phyloP scores from a whole-genome alignment of 2,888 invertebrate genomes.

The Caradrina clavipalpis region DNA sequence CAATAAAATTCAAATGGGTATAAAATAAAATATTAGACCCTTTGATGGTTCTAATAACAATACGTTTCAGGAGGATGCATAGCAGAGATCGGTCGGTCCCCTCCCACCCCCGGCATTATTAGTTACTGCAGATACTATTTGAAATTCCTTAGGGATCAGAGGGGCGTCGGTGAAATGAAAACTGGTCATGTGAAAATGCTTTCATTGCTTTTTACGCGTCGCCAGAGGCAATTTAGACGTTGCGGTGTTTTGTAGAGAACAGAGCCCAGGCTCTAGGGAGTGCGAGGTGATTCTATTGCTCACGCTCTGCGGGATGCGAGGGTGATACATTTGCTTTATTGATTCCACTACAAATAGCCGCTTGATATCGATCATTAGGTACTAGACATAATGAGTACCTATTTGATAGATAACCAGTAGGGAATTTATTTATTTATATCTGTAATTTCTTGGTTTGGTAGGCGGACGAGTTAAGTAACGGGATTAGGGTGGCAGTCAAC shows the following conservation, averaged over 20 bases:
- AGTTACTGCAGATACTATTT: conserved; percentile 87
- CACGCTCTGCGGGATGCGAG: conserved; percentile 77
- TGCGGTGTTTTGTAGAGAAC: conserved; percentile 82
- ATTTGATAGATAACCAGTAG: not conserved
- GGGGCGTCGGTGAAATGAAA: conserved; percentile 86
- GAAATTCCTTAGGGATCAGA: conserved; percentile 87
- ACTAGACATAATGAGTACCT: conserved; percentile 24
- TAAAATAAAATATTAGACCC: conserved; percentile 69
- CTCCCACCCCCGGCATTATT: conserved; percentile 81
- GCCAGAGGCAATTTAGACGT: conserved; percentile 88
- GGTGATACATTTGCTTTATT: conserved; percentile 75
- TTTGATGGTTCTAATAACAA: conserved; percentile 72
- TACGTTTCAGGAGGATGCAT: conserved; percentile 74
- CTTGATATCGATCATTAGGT: conserved; percentile 59
- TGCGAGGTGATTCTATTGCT: conserved; percentile 77
- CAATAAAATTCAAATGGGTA: conserved; percentile 65
- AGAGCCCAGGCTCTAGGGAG: conserved; percentile 70
- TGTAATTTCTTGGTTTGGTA: not conserved
- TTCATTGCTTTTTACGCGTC: conserved; percentile 89
- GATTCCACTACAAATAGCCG: conserved; percentile 69
- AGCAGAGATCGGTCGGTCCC: conserved; percentile 68
- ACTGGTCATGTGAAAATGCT: conserved; percentile 89
- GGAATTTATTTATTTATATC: conserved; percentile 18
- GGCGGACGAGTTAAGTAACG: not conserved
- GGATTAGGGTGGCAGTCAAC: not conserved